phyloP scores from a whole-genome alignment of 2,113 vertebrate genomes.

The Carollia perspicillata region DNA sequence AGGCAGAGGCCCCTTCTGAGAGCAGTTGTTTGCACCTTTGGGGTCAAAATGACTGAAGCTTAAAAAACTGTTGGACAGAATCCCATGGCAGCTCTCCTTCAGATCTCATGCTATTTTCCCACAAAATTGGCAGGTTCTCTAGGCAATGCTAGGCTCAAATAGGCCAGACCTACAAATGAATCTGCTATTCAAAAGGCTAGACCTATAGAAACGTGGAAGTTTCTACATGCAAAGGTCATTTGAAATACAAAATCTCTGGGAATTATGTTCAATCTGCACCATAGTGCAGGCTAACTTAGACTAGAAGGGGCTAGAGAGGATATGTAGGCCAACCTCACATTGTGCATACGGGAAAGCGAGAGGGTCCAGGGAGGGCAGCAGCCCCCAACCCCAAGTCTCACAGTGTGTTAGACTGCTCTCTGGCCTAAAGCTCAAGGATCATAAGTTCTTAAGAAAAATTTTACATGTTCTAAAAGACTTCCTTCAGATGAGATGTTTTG shows the following conservation, averaged over 20 bases:
- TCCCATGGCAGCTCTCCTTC: not conserved
- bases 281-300: not conserved
- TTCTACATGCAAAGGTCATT: not conserved
- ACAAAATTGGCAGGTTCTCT: not conserved
- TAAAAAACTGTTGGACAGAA: not conserved
- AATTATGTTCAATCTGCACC: not conserved
- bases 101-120: not conserved
- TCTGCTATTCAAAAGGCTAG: not conserved
- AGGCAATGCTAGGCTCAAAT: not conserved
- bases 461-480: not conserved
- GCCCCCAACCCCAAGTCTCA: not conserved
- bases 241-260: not conserved
- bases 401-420: not conserved
- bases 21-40: not conserved
- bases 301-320: not conserved
- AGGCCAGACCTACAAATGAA: not conserved
- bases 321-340: not conserved
- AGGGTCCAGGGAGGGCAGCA: not conserved
- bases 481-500: not conserved
- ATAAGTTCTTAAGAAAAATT: slow-evolving; percentile 1
- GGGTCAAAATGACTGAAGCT: not conserved
- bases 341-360: not conserved
- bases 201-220: not conserved
- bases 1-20: not conserved
- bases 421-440: not conserved